Base-by-base conservation (phyloP, 2,888 invertebrate genomes). In the Pterobdella sp. region DNA sequence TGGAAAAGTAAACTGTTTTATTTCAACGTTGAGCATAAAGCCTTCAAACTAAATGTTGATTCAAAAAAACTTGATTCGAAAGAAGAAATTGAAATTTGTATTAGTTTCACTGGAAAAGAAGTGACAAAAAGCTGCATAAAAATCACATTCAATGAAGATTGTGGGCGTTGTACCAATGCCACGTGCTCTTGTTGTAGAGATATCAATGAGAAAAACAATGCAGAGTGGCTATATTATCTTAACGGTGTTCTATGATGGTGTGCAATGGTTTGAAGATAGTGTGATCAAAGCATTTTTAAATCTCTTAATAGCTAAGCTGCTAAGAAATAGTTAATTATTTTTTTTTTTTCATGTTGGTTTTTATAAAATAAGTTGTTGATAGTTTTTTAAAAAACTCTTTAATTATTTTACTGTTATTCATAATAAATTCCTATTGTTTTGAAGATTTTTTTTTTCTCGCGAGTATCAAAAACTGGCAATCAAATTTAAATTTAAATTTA, bases 21-120 rank as follows among this genome's bases (percentile, higher is more conserved):
- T 29, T 85, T 83, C 79, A 79, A 80, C 70, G 81, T 84, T 22
- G 85, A 86, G 78, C 83, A 85, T 68, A 82, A 84, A 10, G 79
- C 81, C 34, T 86, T 86, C 79, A 81, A 80, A 71, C 75, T 85
- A 35, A 82, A 70, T 56, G 60, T 56, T 4, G 14, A 7, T 22
- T 56, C 60, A 22, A 22, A 3, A 3, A n/a, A 3, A n/a, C 60
- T 56, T 56, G 60, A 22, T 18, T 56, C 60, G 4, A 56, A 56
- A 56, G 60, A 56, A 56, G 60, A 56, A 56, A 7, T 14, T 14
- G 60, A 56, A 56, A 3, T 56, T 56, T 7, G 18, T 7, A 3
- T 56, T 3, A 56, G n/a, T 18, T 56, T 56, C n/a, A n/a, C 18
- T 4, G n/a, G n/a, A 22, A n/a, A 56, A 26, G 26, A 18, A n/a